A percentile compares a stretch with the other conserved stretches of the same genome.
These are phyloP conservation scores for Lineus longissimus DNA, from an alignment of 1,140 invertebrate species.

Conservation along the genomic window DNA sequence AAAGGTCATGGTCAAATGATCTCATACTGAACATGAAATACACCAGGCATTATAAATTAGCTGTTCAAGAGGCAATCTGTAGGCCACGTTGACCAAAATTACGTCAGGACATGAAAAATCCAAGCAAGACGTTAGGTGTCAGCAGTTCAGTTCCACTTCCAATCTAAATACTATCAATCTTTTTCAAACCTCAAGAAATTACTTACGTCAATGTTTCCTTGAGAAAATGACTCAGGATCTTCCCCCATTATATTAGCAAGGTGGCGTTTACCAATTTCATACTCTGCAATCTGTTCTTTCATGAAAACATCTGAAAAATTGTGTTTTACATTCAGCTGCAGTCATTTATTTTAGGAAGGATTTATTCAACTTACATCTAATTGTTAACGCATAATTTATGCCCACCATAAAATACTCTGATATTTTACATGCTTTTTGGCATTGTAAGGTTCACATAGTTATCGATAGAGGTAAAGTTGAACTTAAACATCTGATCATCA, in stretches of 20 bases:
- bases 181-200: neutral
- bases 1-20: too few relatives aligned
- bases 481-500: too few relatives aligned
- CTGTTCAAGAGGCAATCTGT: too few relatives aligned
- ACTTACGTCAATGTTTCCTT: slow-evolving; percentile 80
- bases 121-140: too few relatives aligned
- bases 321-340: neutral
- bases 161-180: too few relatives aligned
- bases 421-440: neutral
- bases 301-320: slow-evolving; percentile 72
- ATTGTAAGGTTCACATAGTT: too few relatives aligned
- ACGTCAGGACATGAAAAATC: too few relatives aligned
- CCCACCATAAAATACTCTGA: neutral
- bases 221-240: slow-evolving; percentile 80
- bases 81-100: too few relatives aligned
- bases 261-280: slow-evolving; percentile 86
- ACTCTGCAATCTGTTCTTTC: slow-evolving; percentile 74
- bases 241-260: slow-evolving; percentile 98
- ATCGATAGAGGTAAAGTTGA: too few relatives aligned
- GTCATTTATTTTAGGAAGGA: neutral
- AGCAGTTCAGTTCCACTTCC: too few relatives aligned
- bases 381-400: neutral
- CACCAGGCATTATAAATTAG: too few relatives aligned
- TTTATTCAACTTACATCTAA: neutral
- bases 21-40: too few relatives aligned